Evolutionary conservation across 2,888 invertebrate species (phyloP), one percentile per base, ranked within the genome.

Genomic region (Torymus auratus): DNA sequence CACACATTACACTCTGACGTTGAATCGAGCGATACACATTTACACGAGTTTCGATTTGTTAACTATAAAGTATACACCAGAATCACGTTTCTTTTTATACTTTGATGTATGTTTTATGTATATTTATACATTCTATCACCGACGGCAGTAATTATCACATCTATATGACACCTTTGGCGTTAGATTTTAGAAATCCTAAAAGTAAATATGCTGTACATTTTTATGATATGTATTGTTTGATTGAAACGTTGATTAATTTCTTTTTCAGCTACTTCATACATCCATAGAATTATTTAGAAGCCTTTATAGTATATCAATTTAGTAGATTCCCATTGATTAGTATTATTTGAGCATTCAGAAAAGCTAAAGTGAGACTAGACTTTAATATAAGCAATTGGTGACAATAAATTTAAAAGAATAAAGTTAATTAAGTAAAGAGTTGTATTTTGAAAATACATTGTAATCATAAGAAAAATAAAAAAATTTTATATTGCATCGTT

Each of bases 1-100:
- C 89, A 88, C 88, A 88, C 83, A 80, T 84, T 74, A 79, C 69
- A 71, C 50, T 53, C 50, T 50, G 60, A 64, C 71, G 55, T 62
- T 61, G 23, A 68, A 13, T 58, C 5, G 64, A 58, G 76, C 55
- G 72, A 77, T 56, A 78, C 69, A 41, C 41, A 41, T 41, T 41
- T 41, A 41, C 41, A 41, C 41, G 41, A 41, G 62, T 71, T 79
- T 73, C 73, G 1, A 70, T 79, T 74, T 10, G 52, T 68, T 60
- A 17, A 52, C 55, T 41, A 41, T 55, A 20, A 20, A 20, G 20
- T 20, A 79, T 69, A 74, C 60, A 68, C 56, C 50, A 79, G 7
- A 58, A 62, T 79, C 69, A 79, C 68, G n/a, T 58, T 71, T 78
- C 1, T 23, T 4, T 20, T 70, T 28, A 70, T 69, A 56, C 28